phyloP scores from a whole-genome alignment of 2,888 invertebrate genomes.

The Heliconius erato region DNA sequence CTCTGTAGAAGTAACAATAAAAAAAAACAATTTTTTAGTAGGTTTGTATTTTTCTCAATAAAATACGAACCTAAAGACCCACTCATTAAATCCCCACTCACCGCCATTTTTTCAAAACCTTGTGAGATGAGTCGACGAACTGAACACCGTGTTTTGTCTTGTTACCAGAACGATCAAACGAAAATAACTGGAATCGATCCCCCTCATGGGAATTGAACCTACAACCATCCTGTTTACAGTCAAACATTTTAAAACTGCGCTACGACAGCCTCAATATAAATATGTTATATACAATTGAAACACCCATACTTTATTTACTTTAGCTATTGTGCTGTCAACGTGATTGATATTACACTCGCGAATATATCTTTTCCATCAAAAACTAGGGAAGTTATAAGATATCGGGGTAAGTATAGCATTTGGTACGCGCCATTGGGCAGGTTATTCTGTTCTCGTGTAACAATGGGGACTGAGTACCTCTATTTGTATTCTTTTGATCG shows the following conservation, averaged over 20 bases:
- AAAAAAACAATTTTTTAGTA: no score
- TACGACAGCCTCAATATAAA: background rate
- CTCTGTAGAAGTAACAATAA: no score
- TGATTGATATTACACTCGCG: constrained; percentile 54
- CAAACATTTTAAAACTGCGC: background rate
- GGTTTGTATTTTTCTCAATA: no score
- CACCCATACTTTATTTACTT: constrained; percentile 27
- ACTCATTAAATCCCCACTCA: no score
- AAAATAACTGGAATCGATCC: no score
- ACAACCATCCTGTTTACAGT: background rate
- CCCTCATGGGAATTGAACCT: background rate
- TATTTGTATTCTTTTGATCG: constrained; percentile 19
- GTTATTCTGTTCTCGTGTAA: background rate
- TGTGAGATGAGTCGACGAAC: no score
- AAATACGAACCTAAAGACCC: no score
- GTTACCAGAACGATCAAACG: no score
- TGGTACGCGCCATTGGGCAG: constrained; percentile 22
- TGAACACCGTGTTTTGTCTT: no score
- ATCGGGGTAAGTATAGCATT: constrained; percentile 2
- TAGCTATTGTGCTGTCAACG: constrained; percentile 51
- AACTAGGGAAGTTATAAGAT: constrained; percentile 38
- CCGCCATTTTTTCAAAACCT: no score
- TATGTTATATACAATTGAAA: constrained; percentile 1
- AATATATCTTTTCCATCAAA: constrained; percentile 48
- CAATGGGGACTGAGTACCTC: constrained; percentile 5